phyloP scores from a whole-genome alignment of 2,113 vertebrate genomes.

The Oreochromis niloticus region DNA sequence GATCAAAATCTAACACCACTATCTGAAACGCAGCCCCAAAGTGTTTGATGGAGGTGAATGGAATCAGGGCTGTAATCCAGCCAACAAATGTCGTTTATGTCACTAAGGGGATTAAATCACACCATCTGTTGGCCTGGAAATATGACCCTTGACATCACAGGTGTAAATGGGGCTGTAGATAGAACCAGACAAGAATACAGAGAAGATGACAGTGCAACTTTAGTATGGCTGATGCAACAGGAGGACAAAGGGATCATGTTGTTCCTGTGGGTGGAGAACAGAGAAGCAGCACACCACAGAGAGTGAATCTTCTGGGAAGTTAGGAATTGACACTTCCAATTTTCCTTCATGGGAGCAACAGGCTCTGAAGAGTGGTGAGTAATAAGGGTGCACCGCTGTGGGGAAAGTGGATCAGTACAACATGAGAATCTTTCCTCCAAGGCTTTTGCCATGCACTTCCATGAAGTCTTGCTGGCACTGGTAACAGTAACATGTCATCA shows the following conservation, averaged over 20 bases:
- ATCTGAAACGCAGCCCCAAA: neutral
- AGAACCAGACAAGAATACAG: neutral
- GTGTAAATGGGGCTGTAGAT: neutral
- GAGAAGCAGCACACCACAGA: neutral
- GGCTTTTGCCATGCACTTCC: conserved; percentile 31
- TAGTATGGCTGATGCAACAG: neutral
- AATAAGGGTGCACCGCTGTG: conserved; percentile 41
- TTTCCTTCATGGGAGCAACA: conserved; percentile 40
- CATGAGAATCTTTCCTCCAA: conserved; percentile 51
- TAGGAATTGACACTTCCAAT: conserved; percentile 44
- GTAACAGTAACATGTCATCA: conserved; percentile 50
- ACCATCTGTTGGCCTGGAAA: neutral
- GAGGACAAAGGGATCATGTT: neutral
- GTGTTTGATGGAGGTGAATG: neutral
- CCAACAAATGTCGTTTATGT: rapidly evolving
- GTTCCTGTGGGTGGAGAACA: neutral
- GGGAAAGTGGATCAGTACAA: conserved; percentile 54
- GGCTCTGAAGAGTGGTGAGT: conserved; percentile 42
- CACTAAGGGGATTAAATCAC: neutral
- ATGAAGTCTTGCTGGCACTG: conserved; percentile 23
- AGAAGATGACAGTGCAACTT: neutral
- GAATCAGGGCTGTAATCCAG: neutral
- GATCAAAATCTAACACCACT: neutral
- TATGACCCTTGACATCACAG: neutral
- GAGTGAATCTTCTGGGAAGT: neutral